Conservation (phyloP, 2,888 invertebrate species). For the Patella ulyssiponensis region DNA sequence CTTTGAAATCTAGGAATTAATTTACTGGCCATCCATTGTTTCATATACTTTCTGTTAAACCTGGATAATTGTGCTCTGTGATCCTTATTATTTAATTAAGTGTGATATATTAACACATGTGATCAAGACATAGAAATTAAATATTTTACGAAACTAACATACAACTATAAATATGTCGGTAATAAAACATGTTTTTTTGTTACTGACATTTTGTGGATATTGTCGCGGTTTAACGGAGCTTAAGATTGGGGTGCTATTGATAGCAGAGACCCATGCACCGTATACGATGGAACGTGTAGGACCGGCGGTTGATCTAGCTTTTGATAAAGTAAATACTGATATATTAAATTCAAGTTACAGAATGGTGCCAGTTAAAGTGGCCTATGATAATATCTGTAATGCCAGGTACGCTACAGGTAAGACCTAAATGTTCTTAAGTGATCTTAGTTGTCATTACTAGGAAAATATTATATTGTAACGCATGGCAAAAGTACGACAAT, state of each 20-base stretch:
- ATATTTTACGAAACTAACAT: too few species aligned
- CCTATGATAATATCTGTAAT: constrained; percentile 44
- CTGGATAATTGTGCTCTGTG: too few species aligned
- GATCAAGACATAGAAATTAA: too few species aligned
- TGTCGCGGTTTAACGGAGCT: constrained; percentile 27
- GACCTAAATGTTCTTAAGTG: neutral
- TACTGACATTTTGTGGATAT: neutral
- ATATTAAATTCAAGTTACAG: constrained; percentile 44
- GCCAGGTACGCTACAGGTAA: constrained; percentile 45
- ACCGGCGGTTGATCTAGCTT: constrained; percentile 49
- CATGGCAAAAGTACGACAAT: too few species aligned
- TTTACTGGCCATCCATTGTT: too few species aligned
- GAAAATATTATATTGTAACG: too few species aligned
- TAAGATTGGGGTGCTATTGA: constrained; percentile 46
- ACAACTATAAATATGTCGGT: too few species aligned
- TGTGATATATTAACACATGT: too few species aligned
- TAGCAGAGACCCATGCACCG: constrained; percentile 38
- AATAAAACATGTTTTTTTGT: neutral
- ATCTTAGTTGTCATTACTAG: neutral
- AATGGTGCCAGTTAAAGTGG: constrained; percentile 34
- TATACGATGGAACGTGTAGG: constrained; percentile 48
- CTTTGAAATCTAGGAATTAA: too few species aligned
- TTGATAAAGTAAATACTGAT: constrained; percentile 46
- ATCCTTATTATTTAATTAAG: too few species aligned
- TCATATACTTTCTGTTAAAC: too few species aligned